Percentiles rank a stretch among this genome's conserved stretches.
Conservation (phyloP, 2,888 invertebrate genomes). For the Eupithecia subfuscata region DNA sequence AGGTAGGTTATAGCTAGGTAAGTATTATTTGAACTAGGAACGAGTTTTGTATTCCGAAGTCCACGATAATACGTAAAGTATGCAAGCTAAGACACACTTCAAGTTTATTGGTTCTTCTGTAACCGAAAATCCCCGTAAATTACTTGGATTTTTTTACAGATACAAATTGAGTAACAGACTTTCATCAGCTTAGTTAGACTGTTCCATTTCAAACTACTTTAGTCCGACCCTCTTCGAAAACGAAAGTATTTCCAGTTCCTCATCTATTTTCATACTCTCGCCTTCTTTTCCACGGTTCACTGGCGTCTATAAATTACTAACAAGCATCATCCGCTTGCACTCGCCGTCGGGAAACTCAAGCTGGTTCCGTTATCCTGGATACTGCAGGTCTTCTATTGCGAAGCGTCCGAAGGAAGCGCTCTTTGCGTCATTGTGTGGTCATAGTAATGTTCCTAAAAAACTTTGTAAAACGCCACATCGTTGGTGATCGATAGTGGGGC, state of each 20-base stretch:
- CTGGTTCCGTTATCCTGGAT: conserved; percentile 44
- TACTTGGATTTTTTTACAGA: not conserved
- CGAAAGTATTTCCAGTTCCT: not conserved
- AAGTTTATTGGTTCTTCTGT: not conserved
- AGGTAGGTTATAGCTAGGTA: not conserved
- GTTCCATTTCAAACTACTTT: not conserved
- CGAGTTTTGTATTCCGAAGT: conserved; percentile 4
- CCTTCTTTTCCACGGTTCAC: conserved; percentile 5
- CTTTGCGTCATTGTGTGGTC: conserved; percentile 2
- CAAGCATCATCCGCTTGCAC: conserved; percentile 36
- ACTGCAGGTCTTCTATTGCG: conserved; percentile 30
- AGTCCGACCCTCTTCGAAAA: not conserved
- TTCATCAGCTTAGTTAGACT: not conserved
- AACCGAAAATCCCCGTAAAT: not conserved
- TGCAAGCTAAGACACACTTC: not conserved
- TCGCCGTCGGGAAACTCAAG: conserved; percentile 28
- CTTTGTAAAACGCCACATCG: not conserved
- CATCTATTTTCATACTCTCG: not conserved
- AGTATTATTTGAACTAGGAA: conserved; percentile 3
- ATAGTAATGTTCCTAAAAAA: not conserved
- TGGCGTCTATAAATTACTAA: conserved; percentile 20
- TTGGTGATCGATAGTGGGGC: too few relatives aligned
- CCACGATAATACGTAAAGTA: not conserved
- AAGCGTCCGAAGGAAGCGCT: conserved; percentile 32
- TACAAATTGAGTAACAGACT: not conserved